These are phyloP conservation scores for Listronotus oregonensis DNA, from an alignment of 1,140 invertebrate species.

Conservation along the genomic window DNA sequence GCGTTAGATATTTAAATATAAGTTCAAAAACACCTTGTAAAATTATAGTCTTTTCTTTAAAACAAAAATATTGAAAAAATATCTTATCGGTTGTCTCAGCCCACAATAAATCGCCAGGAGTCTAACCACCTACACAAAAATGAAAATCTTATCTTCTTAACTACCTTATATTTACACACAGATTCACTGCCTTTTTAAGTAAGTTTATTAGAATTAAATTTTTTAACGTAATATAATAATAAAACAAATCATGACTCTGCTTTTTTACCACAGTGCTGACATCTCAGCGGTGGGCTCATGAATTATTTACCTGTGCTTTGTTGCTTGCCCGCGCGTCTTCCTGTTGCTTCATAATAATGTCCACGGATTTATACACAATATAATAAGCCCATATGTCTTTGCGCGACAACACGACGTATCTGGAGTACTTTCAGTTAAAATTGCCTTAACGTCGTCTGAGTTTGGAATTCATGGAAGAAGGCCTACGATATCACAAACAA, in stretches of 20 bases:
- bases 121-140: too few relatives aligned
- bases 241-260: conserved; percentile 24
- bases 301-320: conserved; percentile 35
- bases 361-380: conserved; percentile 38
- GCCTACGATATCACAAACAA: conserved; percentile 7
- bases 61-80: too few relatives aligned
- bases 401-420: conserved; percentile 33
- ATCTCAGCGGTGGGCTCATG: conserved; percentile 36
- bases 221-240: conserved; percentile 16
- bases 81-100: too few relatives aligned
- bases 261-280: conserved; percentile 35
- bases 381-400: conserved; percentile 38
- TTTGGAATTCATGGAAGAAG: conserved; percentile 14
- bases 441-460: conserved; percentile 22
- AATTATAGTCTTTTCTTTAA: too few relatives aligned
- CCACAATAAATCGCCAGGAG: too few relatives aligned
- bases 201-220: conserved; percentile 3
- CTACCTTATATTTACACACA: too few relatives aligned
- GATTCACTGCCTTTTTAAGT: too few relatives aligned
- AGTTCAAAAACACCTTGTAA: too few relatives aligned
- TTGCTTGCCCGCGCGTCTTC: conserved; percentile 33
- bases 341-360: conserved; percentile 38
- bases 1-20: too few relatives aligned
- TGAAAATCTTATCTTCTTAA: too few relatives aligned
- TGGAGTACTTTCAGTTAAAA: conserved; percentile 35